A percentile compares a stretch with the other conserved stretches of the same genome.
Evolutionary conservation across 2,113 vertebrate genomes (phyloP).

Genomic region (Balaeniceps rex): DNA sequence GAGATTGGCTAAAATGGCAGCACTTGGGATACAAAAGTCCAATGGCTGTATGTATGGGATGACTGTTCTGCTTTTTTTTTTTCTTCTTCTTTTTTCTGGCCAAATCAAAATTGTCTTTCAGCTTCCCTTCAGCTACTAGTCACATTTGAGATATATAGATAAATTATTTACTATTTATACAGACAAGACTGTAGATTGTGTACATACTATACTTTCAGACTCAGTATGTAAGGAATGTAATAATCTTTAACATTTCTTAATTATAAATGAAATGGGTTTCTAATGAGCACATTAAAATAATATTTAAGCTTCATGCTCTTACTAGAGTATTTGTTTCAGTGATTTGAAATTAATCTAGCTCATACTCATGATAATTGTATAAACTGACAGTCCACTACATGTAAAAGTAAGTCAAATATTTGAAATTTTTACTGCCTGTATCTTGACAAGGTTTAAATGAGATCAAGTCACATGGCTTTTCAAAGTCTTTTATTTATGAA

Average conservation of each 20-base stretch:
- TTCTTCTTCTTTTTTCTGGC: background rate
- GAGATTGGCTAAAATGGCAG: background rate
- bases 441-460: background rate
- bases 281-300: constrained; percentile 43
- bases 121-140: background rate
- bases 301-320: background rate
- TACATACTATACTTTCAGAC: constrained; percentile 35
- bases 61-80: background rate
- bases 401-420: background rate
- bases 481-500: background rate
- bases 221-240: constrained; percentile 28
- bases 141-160: background rate
- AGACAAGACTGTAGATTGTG: constrained; percentile 29
- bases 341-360: constrained; percentile 4
- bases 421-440: background rate
- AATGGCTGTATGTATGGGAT: background rate
- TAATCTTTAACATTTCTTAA: constrained; percentile 33
- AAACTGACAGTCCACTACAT: background rate
- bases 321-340: background rate
- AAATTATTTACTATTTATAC: constrained; percentile 37
- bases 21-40: background rate
- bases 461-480: background rate
- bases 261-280: background rate
- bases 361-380: background rate
- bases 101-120: background rate